These are phyloP conservation scores for Apocheima hispidaria DNA, from an alignment of 2,888 invertebrate genomes.

Conservation along the genomic window DNA sequence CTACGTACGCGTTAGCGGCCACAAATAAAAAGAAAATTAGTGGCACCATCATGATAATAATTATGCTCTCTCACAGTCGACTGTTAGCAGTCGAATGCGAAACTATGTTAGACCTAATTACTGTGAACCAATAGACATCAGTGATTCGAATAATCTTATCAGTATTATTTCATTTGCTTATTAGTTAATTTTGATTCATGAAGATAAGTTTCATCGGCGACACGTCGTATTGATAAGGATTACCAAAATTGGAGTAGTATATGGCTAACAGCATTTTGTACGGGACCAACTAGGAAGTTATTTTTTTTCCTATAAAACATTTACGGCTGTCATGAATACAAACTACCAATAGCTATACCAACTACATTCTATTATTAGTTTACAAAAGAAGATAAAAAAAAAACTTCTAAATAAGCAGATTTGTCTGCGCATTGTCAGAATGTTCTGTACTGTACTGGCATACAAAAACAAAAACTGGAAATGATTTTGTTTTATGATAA, in stretches of 20 bases:
- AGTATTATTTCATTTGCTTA: constrained; percentile 2
- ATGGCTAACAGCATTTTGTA: too few relatives aligned
- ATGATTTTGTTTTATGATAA: too few relatives aligned
- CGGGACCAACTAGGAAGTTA: too few relatives aligned
- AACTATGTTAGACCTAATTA: constrained; percentile 8
- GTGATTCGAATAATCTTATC: constrained; percentile 43
- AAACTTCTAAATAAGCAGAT: too few relatives aligned
- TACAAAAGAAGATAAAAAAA: too few relatives aligned
- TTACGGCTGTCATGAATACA: too few relatives aligned
- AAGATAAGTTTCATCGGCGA: constrained; percentile 19
- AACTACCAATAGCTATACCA: too few relatives aligned
- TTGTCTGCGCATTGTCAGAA: too few relatives aligned
- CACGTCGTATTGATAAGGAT: not conserved
- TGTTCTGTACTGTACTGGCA: too few relatives aligned
- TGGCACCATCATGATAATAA: constrained; percentile 29
- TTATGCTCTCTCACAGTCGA: constrained; percentile 2
- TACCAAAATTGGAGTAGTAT: not conserved
- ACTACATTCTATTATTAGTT: too few relatives aligned
- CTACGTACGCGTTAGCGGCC: constrained; percentile 41
- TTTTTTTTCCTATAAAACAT: too few relatives aligned
- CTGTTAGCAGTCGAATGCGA: constrained; percentile 1
- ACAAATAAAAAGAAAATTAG: constrained; percentile 33
- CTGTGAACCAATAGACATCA: constrained; percentile 21
- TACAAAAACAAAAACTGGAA: too few relatives aligned
- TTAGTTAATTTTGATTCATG: constrained; percentile 10